Base-by-base conservation (phyloP, 2,797 vertebrate species). In the Acipenser ruthenus region DNA sequence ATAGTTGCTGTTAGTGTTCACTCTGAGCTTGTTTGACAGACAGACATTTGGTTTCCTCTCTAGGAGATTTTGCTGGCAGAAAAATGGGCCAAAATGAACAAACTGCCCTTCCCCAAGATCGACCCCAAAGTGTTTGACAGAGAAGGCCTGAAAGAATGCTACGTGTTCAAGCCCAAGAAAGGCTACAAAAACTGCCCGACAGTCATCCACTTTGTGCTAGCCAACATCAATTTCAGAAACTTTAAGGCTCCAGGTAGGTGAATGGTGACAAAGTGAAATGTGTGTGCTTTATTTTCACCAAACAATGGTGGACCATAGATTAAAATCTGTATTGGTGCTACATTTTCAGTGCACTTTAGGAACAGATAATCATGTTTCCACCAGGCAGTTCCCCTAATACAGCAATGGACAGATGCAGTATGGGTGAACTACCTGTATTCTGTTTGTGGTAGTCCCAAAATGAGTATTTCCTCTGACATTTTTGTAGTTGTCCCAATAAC, bases 51-150 rank as follows among this genome's bases (percentile, higher is more conserved):
- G 10, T 70, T 56, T 76, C 15, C 58, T 50, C 68, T 60, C 1
- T 66, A 99, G 97, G 97, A 99, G 80, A 93, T 99, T 65, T 86
- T 97, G 7, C 84, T 99, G 66, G 97, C 97, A 13, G 96, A 99
- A 76, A 99, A 99, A 75, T 99, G 97, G 96, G 96, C 96, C 62
- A 92, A 90, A 70, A 98, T 99, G 97, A 98, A 99, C 87, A 98
- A 96, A 68, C 92, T 99, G 50, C 89, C 93, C 0, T 99, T 99
- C 74, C 96, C 97, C 0, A 98, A 97, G 85, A 99, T 99, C 23
- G 95, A 99, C 75, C 92, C 95, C 6, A 89, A 94, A 1, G 95
- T 99, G 4, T 97, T 99, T 62, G 97, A 99, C 79, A 90, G 96
- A 0, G 96, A 99, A 77, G 97, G 96, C 3, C 65, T 99, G 72